A percentile compares a stretch with the other conserved stretches of the same genome.
phyloP scores from a whole-genome alignment of 35 echinoderm and acorn worm species.

The Apostichopus parvimensis region DNA sequence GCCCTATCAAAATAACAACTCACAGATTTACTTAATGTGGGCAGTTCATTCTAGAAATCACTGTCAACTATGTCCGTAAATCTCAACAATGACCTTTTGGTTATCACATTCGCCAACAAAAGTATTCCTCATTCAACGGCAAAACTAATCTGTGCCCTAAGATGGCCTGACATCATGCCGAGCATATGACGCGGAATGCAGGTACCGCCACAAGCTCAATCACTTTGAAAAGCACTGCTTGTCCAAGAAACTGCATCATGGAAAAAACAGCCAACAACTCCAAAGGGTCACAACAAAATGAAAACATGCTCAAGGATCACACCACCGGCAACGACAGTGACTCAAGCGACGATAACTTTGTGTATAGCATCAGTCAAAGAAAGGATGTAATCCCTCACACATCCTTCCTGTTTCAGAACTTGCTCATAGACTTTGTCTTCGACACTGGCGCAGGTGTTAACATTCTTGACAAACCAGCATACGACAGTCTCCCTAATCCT shows the following conservation, averaged over 20 bases:
- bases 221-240: constrained; percentile 23
- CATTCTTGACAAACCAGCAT: too few species aligned
- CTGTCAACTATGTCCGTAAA: background rate
- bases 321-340: background rate
- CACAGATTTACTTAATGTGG: constrained; percentile 40
- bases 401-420: background rate
- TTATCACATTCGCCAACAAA: background rate
- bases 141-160: background rate
- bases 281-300: background rate
- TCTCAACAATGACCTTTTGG: background rate
- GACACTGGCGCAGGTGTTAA: too few species aligned
- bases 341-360: constrained; percentile 1
- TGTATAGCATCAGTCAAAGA: background rate
- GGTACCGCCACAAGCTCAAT: constrained; percentile 23
- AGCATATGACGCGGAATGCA: constrained; percentile 9
- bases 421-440: too few species aligned
- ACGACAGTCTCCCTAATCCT: too few species aligned
- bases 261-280: background rate
- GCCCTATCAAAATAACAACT: constrained; percentile 55
- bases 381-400: background rate
- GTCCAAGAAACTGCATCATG: background rate
- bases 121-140: background rate
- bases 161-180: constrained; percentile 33
- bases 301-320: background rate
- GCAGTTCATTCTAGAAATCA: constrained; percentile 47